Evolutionary conservation across 2,797 vertebrate species (phyloP), one percentile per base, ranked within the genome.

Genomic region (Leptodactylus fallax): DNA sequence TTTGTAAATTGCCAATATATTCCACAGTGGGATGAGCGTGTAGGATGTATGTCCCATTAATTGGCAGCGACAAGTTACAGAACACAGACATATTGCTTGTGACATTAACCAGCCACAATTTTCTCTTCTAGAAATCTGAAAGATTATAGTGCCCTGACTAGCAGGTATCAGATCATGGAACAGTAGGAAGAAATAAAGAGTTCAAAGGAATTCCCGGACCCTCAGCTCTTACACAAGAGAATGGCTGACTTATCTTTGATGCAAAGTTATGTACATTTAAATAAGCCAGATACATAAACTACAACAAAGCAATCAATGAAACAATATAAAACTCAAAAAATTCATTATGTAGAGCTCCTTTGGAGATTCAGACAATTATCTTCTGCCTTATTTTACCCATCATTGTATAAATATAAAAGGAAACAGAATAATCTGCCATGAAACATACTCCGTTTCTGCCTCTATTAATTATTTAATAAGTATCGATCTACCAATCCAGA

Each of bases 181-280:
- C 61, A 81, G 51, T 65, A 81, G 58, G 36, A 81, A 63, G 77
- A 81, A 72, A 84, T 71, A 27, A 58, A 5, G 17, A 71, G 51
- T 60, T 80, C 87, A 88, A 85, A 85, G 83, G 53, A 81, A 88
- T n/a, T 16, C 27, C 16, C 55, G 51, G 23, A 51, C 77, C 55
- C 77, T 72, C 80, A 72, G 56, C 51, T 72, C 55, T 63, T 74
- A 74, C 76, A 58, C 87, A 45, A 55, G 82, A 85, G 74, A 69
- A 80, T 47, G 45, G 53, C 49, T 27, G 16, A 27, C 25, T 74
- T 76, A 63, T 81, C 45, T 49, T 27, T 63, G 12, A 63, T 85
- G 83, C 60, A 55, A 88, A 85, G 56, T 88, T 85, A 88, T 88
- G 87, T 85, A 72, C 67, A 85, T 88, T 88, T 85, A 74, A 88